These are phyloP conservation scores for Illadopsis cleaveri DNA, from an alignment of 2,113 vertebrate species.

Conservation along the genomic window DNA sequence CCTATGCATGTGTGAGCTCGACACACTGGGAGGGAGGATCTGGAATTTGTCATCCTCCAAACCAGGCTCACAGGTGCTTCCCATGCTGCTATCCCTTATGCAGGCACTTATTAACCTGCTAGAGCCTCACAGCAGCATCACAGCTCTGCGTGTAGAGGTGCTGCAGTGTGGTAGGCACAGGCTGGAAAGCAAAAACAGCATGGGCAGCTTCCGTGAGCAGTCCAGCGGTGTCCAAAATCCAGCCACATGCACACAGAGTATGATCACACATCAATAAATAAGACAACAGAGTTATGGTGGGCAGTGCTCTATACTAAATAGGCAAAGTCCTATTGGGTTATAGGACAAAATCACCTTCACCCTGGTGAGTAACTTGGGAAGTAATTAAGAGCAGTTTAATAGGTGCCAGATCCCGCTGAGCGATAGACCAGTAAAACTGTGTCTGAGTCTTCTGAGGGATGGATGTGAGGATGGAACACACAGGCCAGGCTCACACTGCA, in stretches of 20 bases:
- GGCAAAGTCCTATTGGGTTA: neutral
- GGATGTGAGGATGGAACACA: neutral
- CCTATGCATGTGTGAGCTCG: neutral
- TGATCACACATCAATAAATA: neutral
- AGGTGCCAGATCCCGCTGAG: slow-evolving; percentile 23
- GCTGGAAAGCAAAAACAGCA: neutral
- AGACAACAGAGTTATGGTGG: neutral
- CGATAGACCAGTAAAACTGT: slow-evolving; percentile 16
- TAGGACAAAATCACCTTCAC: neutral
- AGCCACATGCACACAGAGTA: fast-evolving
- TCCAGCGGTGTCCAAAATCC: neutral
- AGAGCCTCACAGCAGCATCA: neutral
- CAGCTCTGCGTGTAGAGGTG: neutral
- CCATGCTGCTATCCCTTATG: fast-evolving
- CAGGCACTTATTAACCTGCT: neutral
- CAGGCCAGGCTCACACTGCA: neutral
- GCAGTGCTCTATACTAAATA: neutral
- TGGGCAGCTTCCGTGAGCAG: fast-evolving
- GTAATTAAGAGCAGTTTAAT: slow-evolving; percentile 58
- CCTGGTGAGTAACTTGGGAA: slow-evolving; percentile 8
- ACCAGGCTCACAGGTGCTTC: neutral
- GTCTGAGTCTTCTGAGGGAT: slow-evolving; percentile 10
- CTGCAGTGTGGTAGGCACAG: neutral
- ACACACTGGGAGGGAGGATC: neutral
- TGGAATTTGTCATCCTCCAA: neutral